These are phyloP conservation scores for Lithophane socia DNA, from an alignment of 2,888 invertebrate genomes.

Conservation along the genomic window DNA sequence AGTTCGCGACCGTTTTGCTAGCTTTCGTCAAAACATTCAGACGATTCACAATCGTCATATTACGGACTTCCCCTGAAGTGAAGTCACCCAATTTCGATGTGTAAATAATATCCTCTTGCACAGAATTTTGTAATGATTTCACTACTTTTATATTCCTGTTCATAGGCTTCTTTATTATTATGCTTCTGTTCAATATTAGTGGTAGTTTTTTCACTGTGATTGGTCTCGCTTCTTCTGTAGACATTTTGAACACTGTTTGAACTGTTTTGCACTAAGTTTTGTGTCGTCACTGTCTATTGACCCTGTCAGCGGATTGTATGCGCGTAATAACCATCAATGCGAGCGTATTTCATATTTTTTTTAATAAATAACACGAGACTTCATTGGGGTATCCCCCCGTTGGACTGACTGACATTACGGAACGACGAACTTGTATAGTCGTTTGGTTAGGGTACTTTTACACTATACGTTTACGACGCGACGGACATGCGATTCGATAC, in stretches of 20 bases:
- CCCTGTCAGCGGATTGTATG: not conserved
- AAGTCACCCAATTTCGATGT: conserved; percentile 69
- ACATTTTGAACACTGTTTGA: conserved; percentile 47
- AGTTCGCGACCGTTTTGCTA: conserved; percentile 77
- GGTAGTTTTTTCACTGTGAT: conserved; percentile 57
- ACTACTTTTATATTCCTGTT: conserved; percentile 48
- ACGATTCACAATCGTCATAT: conserved; percentile 72
- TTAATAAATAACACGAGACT: conserved; percentile 21
- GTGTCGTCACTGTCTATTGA: conserved; percentile 38
- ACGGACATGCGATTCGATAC: not conserved
- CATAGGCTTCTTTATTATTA: conserved; percentile 46
- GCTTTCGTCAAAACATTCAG: conserved; percentile 70
- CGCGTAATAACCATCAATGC: not conserved
- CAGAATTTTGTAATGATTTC: conserved; percentile 29
- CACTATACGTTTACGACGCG: conserved; percentile 34
- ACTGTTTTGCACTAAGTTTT: conserved; percentile 4
- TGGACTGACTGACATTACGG: conserved; percentile 12
- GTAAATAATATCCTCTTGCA: conserved; percentile 60
- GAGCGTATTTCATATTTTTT: conserved; percentile 34
- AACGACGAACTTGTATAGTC: not conserved
- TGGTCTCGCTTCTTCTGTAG: conserved; percentile 47
- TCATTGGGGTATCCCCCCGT: conserved; percentile 59
- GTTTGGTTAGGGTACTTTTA: conserved; percentile 20
- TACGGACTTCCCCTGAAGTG: conserved; percentile 74
- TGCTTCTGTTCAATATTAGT: conserved; percentile 52